These are phyloP conservation scores for Lissonota sp. DNA, from an alignment of 2,888 invertebrate species.

Conservation along the genomic window DNA sequence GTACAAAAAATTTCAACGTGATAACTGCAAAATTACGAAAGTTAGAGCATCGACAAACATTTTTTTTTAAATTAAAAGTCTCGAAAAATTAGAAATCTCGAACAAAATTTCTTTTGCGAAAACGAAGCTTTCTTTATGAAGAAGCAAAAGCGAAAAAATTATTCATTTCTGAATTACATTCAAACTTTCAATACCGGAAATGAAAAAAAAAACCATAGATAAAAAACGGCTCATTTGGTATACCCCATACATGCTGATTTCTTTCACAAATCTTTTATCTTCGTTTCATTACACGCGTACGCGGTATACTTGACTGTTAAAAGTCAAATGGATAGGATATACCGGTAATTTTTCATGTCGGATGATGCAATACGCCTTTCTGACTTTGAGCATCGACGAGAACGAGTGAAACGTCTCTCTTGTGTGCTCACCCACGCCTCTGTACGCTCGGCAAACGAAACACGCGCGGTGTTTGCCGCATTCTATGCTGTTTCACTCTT, in stretches of 20 bases:
- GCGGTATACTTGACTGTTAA: too few relatives aligned
- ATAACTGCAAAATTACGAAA: too few relatives aligned
- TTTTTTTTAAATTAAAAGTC: too few relatives aligned
- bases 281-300: background rate
- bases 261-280: conserved; percentile 2
- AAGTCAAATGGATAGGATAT: too few relatives aligned
- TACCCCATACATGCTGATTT: background rate
- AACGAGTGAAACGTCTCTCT: conserved; percentile 55
- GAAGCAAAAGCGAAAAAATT: background rate
- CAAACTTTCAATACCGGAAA: too few relatives aligned
- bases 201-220: too few relatives aligned
- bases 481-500: conserved; percentile 17
- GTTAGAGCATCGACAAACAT: too few relatives aligned
- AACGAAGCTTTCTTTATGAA: too few relatives aligned
- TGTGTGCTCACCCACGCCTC: conserved; percentile 51
- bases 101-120: too few relatives aligned
- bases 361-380: background rate
- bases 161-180: too few relatives aligned
- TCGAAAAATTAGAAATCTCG: too few relatives aligned
- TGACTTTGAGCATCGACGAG: conserved; percentile 12
- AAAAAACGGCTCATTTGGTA: background rate
- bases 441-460: conserved; percentile 31
- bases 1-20: too few relatives aligned
- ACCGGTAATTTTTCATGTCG: background rate
- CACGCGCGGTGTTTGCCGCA: conserved; percentile 24